These are phyloP conservation scores for Pangasius sanitwongsei DNA, from an alignment of 2,797 vertebrate species.

Conservation along the genomic window DNA sequence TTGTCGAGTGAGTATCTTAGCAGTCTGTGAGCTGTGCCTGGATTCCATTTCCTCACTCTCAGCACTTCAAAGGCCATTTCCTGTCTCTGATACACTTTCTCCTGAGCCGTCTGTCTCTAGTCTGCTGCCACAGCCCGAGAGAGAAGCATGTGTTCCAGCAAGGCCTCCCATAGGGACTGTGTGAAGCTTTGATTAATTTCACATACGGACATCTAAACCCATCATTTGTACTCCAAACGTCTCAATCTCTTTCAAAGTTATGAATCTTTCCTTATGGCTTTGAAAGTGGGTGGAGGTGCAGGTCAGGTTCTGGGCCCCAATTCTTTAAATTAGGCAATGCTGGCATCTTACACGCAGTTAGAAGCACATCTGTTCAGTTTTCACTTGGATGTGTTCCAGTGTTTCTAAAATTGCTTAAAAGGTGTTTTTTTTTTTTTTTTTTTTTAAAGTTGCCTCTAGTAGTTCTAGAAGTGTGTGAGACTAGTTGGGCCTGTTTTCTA, in stretches of 20 bases:
- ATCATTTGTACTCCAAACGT: slow-evolving; percentile 14
- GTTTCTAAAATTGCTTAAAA: not conserved
- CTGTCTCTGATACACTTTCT: slow-evolving; percentile 56
- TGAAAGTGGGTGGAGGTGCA: not conserved
- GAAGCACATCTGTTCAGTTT: slow-evolving; percentile 5
- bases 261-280: not conserved
- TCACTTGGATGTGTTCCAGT: not conserved
- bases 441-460: not conserved
- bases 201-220: slow-evolving; percentile 25
- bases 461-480: not conserved
- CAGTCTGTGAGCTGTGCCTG: slow-evolving; percentile 44
- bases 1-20: slow-evolving; percentile 47
- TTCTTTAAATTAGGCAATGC: not conserved
- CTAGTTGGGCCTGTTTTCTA: not conserved
- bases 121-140: slow-evolving; percentile 39
- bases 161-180: slow-evolving; percentile 37
- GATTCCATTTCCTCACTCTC: slow-evolving; percentile 61
- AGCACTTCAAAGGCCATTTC: slow-evolving; percentile 62
- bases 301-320: not conserved
- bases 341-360: not conserved
- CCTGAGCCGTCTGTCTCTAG: slow-evolving; percentile 47
- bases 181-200: slow-evolving; percentile 49
- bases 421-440: not conserved
- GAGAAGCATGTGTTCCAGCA: slow-evolving; percentile 40
- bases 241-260: not conserved